These are phyloP conservation scores for Drosophila paramelanica DNA, from an alignment of 2,888 invertebrate species.

Conservation along the genomic window DNA sequence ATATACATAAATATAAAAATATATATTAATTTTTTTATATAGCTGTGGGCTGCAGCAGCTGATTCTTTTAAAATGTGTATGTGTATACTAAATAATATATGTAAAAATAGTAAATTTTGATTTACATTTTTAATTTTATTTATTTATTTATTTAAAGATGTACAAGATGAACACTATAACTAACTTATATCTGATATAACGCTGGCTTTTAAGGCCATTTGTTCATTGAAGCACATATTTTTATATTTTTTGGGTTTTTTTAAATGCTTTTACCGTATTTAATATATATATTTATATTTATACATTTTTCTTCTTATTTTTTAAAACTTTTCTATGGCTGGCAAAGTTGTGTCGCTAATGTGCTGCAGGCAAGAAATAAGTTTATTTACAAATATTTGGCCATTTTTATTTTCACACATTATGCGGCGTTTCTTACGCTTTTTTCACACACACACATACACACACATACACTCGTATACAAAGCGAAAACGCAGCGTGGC, in stretches of 20 bases:
- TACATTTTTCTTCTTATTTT: background rate
- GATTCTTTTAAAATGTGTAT: too few species aligned
- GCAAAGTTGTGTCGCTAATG: constrained; percentile 50
- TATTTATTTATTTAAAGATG: background rate
- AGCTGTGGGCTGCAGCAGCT: too few species aligned
- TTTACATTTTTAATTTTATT: background rate
- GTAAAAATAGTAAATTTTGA: background rate
- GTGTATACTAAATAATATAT: background rate
- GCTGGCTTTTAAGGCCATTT: too few species aligned
- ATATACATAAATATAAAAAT: too few species aligned
- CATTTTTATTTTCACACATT: constrained; percentile 74
- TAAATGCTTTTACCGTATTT: background rate
- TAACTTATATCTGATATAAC: too few species aligned
- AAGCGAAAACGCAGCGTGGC: constrained; percentile 67
- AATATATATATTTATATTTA: background rate
- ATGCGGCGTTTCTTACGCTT: constrained; percentile 33
- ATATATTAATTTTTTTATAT: too few species aligned
- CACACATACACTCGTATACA: constrained; percentile 1
- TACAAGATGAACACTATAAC: too few species aligned
- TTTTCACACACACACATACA: constrained; percentile 19
- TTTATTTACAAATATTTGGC: constrained; percentile 59
- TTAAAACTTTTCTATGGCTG: constrained; percentile 9
- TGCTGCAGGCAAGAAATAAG: constrained; percentile 41
- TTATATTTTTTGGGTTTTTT: background rate
- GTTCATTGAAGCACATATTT: background rate